phyloP scores from a whole-genome alignment of 1,140 invertebrate genomes.

The Pantala flavescens region DNA sequence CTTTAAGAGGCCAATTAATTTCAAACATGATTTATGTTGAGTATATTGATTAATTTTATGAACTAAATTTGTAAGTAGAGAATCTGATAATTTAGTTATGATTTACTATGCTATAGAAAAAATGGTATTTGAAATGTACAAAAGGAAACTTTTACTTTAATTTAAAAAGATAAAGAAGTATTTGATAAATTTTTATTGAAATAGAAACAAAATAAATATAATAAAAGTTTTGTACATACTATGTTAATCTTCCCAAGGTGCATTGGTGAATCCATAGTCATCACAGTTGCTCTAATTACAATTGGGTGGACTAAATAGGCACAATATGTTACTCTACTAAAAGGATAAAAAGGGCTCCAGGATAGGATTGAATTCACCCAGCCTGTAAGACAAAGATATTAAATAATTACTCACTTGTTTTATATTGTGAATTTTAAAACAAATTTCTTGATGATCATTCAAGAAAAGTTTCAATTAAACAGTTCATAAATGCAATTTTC shows the following conservation, averaged over 20 bases:
- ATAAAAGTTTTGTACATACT: constrained; percentile 35
- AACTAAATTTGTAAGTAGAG: no score
- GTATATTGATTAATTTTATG: no score
- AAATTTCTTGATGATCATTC: neutral
- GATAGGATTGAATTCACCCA: constrained; percentile 56
- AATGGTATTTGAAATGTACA: no score
- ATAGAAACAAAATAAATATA: no score
- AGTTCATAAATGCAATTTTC: neutral
- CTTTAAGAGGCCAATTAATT: no score
- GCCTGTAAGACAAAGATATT: constrained; percentile 27
- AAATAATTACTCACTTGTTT: neutral
- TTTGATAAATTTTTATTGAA: no score
- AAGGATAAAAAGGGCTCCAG: constrained; percentile 64
- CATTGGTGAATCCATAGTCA: constrained; percentile 62
- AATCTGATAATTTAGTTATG: no score
- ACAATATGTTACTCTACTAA: constrained; percentile 82
- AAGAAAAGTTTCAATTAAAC: neutral
- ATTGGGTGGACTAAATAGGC: constrained; percentile 83
- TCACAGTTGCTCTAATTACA: constrained; percentile 66
- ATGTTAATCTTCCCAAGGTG: constrained; percentile 61
- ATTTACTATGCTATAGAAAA: no score
- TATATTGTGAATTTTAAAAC: neutral
- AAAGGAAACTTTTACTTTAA: no score
- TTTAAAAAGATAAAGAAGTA: no score
- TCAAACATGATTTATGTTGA: no score